Base-by-base conservation (phyloP, 1,140 invertebrate species). In the Manduca sexta region DNA sequence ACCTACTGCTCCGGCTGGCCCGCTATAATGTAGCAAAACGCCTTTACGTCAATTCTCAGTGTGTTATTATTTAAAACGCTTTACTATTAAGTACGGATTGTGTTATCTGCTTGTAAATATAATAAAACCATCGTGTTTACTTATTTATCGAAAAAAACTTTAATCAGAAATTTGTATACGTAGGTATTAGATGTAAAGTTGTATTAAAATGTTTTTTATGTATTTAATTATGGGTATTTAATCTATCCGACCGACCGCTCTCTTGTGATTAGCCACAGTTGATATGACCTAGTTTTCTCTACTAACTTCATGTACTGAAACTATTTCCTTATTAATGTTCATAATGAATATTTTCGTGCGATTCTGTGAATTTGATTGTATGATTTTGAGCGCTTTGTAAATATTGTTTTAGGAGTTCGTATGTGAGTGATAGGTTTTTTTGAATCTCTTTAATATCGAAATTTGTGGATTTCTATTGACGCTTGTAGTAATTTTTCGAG, bases 91-190 rank as follows among this genome's bases (percentile, higher is more conserved):
- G 75, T 78, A 74, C 70, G 64, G 66, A 75, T 81, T 69, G 62
- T 73, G 79, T 81, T 84, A 81, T 76, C 70, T 76, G 81, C 81
- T 84, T 84, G 81, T 84, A 84, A 81, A 84, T 84, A 84, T 81
- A 78, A 70, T 75, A 70, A 75, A 76, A 50, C 46, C 49, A 48
- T 62, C 72, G 68, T 83, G 73, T 83, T 78, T 80, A 76, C 74
- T 84, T 84, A 84, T 83, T 84, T 84, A 84, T 84, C 75, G 56
- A 78, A 35, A 77, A 69, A 73, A 74, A 73, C n/a, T n/a, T n/a
- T 81, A 83, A 81, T 81, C 72, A 63, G 58, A 78, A 75, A 78
- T 74, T 74, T 78, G 72, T 84, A 81, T 80, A 75, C 76, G 67
- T 84, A 82, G 77, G 67, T 70, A 63, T 82, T 82, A 83, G 75